Conservation (phyloP, 2,888 invertebrate genomes). For the Pachliopta kotzebuea region DNA sequence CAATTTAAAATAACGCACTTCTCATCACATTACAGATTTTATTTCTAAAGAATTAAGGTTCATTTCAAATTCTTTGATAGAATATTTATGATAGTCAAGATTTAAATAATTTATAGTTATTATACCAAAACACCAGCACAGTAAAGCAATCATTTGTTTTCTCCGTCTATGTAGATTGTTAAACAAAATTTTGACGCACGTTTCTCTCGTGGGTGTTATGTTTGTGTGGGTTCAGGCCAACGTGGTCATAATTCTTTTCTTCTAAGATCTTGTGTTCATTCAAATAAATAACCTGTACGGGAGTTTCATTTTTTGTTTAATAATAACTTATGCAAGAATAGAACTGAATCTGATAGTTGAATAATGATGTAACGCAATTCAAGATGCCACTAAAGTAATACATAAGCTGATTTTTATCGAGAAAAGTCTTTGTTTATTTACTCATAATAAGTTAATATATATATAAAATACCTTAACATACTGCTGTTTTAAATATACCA, state of each 20-base stretch:
- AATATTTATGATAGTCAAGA: conserved; percentile 8
- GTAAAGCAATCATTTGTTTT: conserved; percentile 62
- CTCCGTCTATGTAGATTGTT: conserved; percentile 56
- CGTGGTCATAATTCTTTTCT: conserved; percentile 64
- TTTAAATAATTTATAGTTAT: conserved; percentile 55
- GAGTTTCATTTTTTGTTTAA: neutral
- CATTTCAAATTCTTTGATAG: conserved; percentile 21
- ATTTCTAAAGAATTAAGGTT: neutral
- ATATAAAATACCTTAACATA: too few relatives aligned
- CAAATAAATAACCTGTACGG: conserved; percentile 29
- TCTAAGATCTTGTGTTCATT: conserved; percentile 51
- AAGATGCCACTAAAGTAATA: too few relatives aligned
- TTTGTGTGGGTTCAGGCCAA: conserved; percentile 52
- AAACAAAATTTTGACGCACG: conserved; percentile 60
- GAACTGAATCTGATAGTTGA: neutral
- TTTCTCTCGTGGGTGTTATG: conserved; percentile 53
- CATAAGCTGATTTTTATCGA: too few relatives aligned
- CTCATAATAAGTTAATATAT: too few relatives aligned
- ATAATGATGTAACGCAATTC: too few relatives aligned
- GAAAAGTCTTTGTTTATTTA: too few relatives aligned
- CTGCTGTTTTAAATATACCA: too few relatives aligned
- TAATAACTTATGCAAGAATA: neutral
- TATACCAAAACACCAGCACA: conserved; percentile 52
- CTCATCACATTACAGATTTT: neutral
- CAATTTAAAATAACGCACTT: conserved; percentile 21